A percentile compares a stretch with the other conserved stretches of the same genome.
These are phyloP conservation scores for Sialis fuliginosa DNA, from an alignment of 2,888 invertebrate genomes.

Conservation along the genomic window DNA sequence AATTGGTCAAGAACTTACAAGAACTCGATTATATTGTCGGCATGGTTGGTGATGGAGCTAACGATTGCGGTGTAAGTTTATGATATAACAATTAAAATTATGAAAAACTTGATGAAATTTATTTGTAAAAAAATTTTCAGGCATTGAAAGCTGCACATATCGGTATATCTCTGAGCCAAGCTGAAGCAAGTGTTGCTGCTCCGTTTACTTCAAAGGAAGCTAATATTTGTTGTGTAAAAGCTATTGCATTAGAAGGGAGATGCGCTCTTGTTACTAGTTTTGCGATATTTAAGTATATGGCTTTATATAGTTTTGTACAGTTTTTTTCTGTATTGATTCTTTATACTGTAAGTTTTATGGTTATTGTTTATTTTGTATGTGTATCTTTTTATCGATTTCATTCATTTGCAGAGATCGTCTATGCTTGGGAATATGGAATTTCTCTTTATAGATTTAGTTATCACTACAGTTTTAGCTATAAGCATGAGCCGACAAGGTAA, in stretches of 20 bases:
- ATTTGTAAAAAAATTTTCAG: conserved; percentile 13
- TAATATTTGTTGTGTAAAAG: conserved; percentile 67
- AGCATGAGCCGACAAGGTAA: conserved; percentile 44
- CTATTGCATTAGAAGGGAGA: conserved; percentile 65
- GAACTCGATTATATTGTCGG: conserved; percentile 50
- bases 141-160: conserved; percentile 76
- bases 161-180: conserved; percentile 75
- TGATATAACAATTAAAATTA: background rate
- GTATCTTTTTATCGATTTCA: conserved; percentile 4
- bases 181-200: conserved; percentile 77
- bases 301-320: conserved; percentile 76
- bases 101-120: background rate
- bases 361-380: conserved; percentile 1
- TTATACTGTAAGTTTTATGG: background rate
- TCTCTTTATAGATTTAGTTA: conserved; percentile 59
- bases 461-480: conserved; percentile 56
- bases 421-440: conserved; percentile 62
- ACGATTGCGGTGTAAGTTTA: conserved; percentile 59
- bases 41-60: conserved; percentile 52
- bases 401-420: conserved; percentile 34
- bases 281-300: conserved; percentile 84
- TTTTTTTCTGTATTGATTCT: conserved; percentile 67
- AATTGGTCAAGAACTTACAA: conserved; percentile 52
- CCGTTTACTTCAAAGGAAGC: conserved; percentile 73
- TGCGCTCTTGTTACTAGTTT: conserved; percentile 80